These are phyloP conservation scores for Xiphydria camelus DNA, from an alignment of 2,888 invertebrate genomes.

Conservation along the genomic window DNA sequence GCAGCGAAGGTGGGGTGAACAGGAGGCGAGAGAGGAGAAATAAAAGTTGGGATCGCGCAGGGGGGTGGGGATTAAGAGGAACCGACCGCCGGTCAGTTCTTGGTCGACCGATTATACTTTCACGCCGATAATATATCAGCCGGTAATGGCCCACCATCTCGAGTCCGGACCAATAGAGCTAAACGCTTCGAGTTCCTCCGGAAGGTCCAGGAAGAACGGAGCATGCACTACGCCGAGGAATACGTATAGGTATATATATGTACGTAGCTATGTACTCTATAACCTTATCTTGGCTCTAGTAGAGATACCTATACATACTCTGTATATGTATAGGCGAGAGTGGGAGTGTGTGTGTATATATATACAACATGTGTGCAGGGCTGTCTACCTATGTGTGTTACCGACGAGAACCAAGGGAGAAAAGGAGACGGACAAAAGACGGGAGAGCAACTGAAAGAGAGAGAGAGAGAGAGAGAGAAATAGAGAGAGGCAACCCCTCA, in stretches of 20 bases:
- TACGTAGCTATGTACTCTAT: neutral
- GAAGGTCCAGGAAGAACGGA: conserved; percentile 14
- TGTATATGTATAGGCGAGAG: neutral
- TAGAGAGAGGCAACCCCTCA: neutral
- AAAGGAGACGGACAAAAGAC: no score
- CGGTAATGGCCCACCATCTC: conserved; percentile 44
- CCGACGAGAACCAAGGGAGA: no score
- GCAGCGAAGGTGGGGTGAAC: conserved; percentile 4
- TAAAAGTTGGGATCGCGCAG: no score
- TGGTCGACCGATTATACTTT: conserved; percentile 45
- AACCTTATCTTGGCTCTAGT: neutral
- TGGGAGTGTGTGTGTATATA: no score
- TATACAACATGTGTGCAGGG: no score
- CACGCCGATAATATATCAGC: conserved; percentile 51
- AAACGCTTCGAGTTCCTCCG: conserved; percentile 25
- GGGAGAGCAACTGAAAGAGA: no score
- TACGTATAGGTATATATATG: no score
- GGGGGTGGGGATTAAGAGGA: conserved; percentile 29
- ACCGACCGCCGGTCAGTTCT: conserved; percentile 26
- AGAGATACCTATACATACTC: no score
- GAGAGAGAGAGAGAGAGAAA: no score
- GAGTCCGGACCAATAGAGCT: conserved; percentile 34
- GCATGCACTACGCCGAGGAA: no score
- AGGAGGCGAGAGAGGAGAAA: conserved; percentile 7
- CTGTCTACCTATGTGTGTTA: no score